Conservation (phyloP, 2,113 vertebrate species). For the Laterallus jamaicensis region DNA sequence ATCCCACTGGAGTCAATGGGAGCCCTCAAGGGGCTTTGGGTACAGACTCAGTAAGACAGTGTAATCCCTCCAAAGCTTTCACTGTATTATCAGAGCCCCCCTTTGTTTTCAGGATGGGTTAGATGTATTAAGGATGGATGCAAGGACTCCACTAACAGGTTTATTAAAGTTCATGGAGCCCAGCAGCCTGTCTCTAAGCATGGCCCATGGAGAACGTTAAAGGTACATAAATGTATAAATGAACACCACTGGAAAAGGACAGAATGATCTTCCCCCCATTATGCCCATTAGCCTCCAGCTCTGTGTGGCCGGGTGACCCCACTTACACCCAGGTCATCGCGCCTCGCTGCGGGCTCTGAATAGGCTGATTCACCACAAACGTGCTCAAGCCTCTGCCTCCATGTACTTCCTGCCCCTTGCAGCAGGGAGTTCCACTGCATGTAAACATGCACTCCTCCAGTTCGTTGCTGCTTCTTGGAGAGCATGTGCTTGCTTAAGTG, state of each 20-base stretch:
- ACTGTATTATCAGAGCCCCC: not conserved
- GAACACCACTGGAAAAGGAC: not conserved
- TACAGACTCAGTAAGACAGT: constrained; percentile 34
- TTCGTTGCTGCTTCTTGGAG: not conserved
- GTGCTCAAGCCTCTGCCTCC: not conserved
- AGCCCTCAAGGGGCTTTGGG: constrained; percentile 9
- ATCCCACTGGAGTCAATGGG: constrained; percentile 43
- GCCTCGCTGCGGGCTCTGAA: not conserved
- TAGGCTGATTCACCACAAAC: not conserved
- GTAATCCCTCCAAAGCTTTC: constrained; percentile 50
- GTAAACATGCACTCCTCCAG: not conserved
- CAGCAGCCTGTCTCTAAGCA: not conserved
- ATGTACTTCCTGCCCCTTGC: not conserved
- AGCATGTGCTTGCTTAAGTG: not conserved
- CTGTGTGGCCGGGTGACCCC: not conserved
- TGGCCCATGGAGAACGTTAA: not conserved
- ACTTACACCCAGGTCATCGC: not conserved
- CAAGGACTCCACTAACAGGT: not conserved
- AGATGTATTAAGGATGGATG: not conserved
- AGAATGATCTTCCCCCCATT: not conserved
- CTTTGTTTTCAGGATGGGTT: not conserved
- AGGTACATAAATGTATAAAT: not conserved
- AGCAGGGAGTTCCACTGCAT: not conserved
- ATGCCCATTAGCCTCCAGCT: not conserved
- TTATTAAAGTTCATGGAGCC: not conserved